Evolutionary conservation across 2,888 invertebrate species (phyloP), one percentile per base, ranked within the genome.

Genomic region (Conchocele bisecta): DNA sequence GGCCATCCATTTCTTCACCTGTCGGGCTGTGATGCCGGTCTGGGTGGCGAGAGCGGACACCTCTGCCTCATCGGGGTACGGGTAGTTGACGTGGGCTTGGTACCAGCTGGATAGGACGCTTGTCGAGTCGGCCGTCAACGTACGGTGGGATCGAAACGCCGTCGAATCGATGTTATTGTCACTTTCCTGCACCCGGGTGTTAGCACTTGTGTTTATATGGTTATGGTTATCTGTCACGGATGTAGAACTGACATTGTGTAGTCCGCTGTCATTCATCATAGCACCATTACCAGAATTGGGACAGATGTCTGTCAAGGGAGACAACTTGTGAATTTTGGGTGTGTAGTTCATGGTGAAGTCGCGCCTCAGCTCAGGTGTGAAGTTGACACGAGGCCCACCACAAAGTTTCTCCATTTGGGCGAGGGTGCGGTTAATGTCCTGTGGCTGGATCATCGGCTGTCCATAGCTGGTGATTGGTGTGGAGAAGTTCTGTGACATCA

Each of bases 1-100:
- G 17, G 88, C 88, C 84, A 88, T 83, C 88, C 88, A 88, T 65
- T 88, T 88, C 76, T 87, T 86, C 29, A 88, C 86, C 71, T 88
- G 88, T 17, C 77, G 72, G 3, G 54, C 65, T 4, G 82, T 84
- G 39, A 87, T 79, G 20, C 82, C 81, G 6, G 85, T 84, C 6
- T 57, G 42, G 7, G 68, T 50, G 0, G 85, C 79, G 4, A 88
- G 68, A 13, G 74, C 68, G 28, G 78, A 65, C 0, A 87, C 84
- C 26, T 83, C 83, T 11, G 79, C 74, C n/a, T 85, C 85, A 7
- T 78, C 75, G 5, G 88, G 88, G 68, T 88, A 88, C 0, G 88
- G 88, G 56, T 88, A 85, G 31, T 82, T 78, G 20, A 86, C 80
- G 70, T 88, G 82, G 17, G 65, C 48, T 15, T 82, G 70, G 57